Conservation (phyloP, 1,140 invertebrate genomes). For the Drosophila tani region DNA sequence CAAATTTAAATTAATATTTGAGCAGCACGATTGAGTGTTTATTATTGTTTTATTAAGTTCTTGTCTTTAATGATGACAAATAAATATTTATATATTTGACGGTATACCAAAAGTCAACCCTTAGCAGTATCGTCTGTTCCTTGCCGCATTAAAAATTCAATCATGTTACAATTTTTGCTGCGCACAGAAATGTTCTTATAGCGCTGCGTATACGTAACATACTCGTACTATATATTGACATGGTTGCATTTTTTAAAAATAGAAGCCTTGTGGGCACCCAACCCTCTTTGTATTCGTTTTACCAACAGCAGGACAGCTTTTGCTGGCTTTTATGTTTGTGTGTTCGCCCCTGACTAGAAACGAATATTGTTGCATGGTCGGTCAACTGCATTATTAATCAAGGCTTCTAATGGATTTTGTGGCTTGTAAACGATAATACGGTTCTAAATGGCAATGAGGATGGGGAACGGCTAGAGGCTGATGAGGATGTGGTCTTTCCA, state of each 20-base stretch:
- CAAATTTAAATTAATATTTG: background rate
- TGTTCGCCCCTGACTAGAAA: constrained; percentile 30
- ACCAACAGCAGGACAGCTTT: constrained; percentile 15
- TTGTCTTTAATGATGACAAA: background rate
- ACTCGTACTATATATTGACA: constrained; percentile 42
- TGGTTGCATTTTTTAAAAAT: constrained; percentile 51
- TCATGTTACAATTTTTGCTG: constrained; percentile 38
- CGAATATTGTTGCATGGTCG: constrained; percentile 45
- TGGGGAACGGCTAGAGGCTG: constrained; percentile 1
- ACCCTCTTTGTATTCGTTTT: constrained; percentile 5
- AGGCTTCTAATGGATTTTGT: constrained; percentile 55
- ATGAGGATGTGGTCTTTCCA: constrained; percentile 10
- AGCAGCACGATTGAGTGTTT: background rate
- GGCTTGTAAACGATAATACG: constrained; percentile 49
- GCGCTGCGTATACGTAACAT: constrained; percentile 34
- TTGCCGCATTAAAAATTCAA: constrained; percentile 48
- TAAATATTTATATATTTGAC: background rate
- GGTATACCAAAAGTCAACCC: background rate
- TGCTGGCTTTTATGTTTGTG: constrained; percentile 6
- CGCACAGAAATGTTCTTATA: constrained; percentile 12
- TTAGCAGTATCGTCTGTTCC: background rate
- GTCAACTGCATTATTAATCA: constrained; percentile 60
- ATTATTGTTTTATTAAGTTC: background rate
- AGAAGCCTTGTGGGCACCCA: constrained; percentile 18
- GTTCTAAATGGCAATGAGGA: constrained; percentile 12